These are phyloP conservation scores for Pavo muticus DNA, from an alignment of 2,113 vertebrate genomes.

Conservation along the genomic window DNA sequence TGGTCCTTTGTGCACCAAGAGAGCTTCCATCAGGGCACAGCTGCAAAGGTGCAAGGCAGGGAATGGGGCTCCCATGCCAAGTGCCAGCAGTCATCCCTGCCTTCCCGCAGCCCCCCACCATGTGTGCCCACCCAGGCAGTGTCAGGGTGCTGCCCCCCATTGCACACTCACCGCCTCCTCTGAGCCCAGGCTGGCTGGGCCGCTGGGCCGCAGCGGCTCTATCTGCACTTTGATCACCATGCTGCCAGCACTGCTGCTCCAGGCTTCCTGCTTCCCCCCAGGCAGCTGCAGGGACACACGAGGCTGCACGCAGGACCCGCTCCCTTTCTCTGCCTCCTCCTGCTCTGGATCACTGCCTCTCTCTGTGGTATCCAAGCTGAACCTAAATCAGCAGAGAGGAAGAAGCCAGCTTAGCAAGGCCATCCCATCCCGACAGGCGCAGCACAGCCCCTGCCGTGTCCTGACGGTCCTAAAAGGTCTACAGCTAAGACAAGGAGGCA, in stretches of 20 bases:
- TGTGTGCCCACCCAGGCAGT: neutral
- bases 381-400: constrained; percentile 69
- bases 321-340: constrained; percentile 70
- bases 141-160: no score
- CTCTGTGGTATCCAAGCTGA: constrained; percentile 83
- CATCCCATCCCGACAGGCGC: rapidly evolving
- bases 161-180: constrained; percentile 23
- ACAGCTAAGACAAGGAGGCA: neutral
- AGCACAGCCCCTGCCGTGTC: neutral
- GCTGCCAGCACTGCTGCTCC: neutral
- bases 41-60: neutral
- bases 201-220: neutral
- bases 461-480: neutral
- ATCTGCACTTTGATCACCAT: constrained; percentile 48
- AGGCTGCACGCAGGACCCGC: constrained; percentile 33
- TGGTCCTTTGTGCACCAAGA: neutral
- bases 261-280: neutral
- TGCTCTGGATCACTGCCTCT: constrained; percentile 82
- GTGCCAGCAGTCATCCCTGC: neutral
- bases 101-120: neutral
- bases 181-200: rapidly evolving
- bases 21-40: neutral
- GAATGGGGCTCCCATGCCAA: neutral
- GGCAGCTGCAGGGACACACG: constrained; percentile 60
- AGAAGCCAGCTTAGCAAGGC: neutral